Evolutionary conservation across 1,140 invertebrate genomes (phyloP).

Genomic region (Danaus melanippus): DNA sequence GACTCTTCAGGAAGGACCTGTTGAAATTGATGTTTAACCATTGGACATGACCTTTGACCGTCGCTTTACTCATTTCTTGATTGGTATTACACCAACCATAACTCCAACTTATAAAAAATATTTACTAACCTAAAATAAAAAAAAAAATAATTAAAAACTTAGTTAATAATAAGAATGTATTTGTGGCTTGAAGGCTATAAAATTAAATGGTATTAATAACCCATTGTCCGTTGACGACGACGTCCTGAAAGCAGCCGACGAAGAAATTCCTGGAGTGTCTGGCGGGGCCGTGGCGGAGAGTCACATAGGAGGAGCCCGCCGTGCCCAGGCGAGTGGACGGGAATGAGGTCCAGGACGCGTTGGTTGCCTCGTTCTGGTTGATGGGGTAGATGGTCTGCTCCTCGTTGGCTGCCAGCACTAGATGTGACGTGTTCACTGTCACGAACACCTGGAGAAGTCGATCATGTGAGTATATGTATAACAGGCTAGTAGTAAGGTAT

Average conservation of each 20-base stretch:
- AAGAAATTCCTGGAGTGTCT: constrained; percentile 73
- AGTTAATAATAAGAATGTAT: too few species aligned
- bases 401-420: constrained; percentile 88
- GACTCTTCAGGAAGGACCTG: constrained; percentile 36
- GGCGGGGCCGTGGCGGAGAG: constrained; percentile 77
- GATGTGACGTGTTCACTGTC: constrained; percentile 87
- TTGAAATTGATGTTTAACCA: neutral
- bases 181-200: too few species aligned
- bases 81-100: too few species aligned
- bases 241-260: constrained; percentile 93
- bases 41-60: too few species aligned
- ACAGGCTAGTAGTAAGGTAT: neutral
- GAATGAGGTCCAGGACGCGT: constrained; percentile 83
- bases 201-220: constrained; percentile 21
- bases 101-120: too few species aligned
- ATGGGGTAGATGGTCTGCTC: constrained; percentile 92
- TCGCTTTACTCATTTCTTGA: too few species aligned
- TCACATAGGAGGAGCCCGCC: constrained; percentile 78
- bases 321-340: constrained; percentile 86
- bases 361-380: constrained; percentile 81
- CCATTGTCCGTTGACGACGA: constrained; percentile 88
- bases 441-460: constrained; percentile 77
- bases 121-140: too few species aligned
- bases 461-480: neutral
- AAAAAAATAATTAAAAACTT: too few species aligned